Conservation (phyloP, 2,888 invertebrate genomes). For the Corythucha ciliata region DNA sequence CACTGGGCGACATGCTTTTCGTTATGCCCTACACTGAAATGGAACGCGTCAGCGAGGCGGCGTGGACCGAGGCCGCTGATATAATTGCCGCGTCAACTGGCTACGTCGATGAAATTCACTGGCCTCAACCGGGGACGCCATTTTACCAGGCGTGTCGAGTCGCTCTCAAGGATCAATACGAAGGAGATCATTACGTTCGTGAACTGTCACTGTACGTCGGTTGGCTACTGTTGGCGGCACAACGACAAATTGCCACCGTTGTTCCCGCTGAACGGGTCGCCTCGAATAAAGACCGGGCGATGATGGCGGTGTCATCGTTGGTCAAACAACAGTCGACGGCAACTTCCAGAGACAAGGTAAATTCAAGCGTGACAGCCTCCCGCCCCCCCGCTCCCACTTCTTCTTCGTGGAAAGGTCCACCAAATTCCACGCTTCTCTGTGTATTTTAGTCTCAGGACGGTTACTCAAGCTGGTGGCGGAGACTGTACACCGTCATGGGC, state of each 20-base stretch:
- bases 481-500: too few species aligned
- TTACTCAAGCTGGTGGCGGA: too few species aligned
- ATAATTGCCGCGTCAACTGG: slow-evolving; percentile 18
- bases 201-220: slow-evolving; percentile 14
- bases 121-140: slow-evolving; percentile 15
- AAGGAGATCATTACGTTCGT: slow-evolving; percentile 14
- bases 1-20: slow-evolving; percentile 32
- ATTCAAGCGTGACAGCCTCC: too few species aligned
- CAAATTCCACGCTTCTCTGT: too few species aligned
- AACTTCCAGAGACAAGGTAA: too few species aligned
- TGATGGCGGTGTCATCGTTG: too few species aligned
- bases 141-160: slow-evolving; percentile 28
- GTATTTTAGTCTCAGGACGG: too few species aligned
- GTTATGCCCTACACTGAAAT: slow-evolving; percentile 27
- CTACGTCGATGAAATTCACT: slow-evolving; percentile 19
- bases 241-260: slow-evolving; percentile 21
- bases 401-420: too few species aligned
- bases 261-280: too few species aligned
- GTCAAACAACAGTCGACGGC: too few species aligned
- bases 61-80: slow-evolving; percentile 33
- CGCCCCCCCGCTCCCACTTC: too few species aligned
- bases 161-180: slow-evolving; percentile 7
- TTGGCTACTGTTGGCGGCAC: slow-evolving; percentile 23
- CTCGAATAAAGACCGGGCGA: too few species aligned
- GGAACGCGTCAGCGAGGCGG: slow-evolving; percentile 14